These are phyloP conservation scores for Mya arenaria DNA, from an alignment of 1,140 invertebrate species.

Conservation along the genomic window DNA sequence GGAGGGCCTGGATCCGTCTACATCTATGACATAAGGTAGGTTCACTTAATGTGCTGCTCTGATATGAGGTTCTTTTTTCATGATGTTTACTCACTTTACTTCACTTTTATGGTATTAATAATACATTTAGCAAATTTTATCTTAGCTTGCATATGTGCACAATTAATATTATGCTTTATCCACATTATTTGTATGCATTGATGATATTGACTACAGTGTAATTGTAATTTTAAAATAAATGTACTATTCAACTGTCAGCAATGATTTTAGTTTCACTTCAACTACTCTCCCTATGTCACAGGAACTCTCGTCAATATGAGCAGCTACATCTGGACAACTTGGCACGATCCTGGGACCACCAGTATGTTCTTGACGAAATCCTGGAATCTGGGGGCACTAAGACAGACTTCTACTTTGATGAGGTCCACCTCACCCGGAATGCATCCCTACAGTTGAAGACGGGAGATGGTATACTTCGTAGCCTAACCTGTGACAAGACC, in stretches of 20 bases:
- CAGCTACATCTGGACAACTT: conserved; percentile 65
- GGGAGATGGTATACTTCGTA: conserved; percentile 50
- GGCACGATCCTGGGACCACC: conserved; percentile 68
- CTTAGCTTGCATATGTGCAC: no score
- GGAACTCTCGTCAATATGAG: conserved; percentile 56
- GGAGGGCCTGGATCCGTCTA: conserved; percentile 71
- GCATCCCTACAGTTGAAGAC: conserved; percentile 66
- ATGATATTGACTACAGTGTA: no score
- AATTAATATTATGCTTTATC: no score
- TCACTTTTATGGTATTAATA: no score
- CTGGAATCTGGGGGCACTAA: conserved; percentile 6
- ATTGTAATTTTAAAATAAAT: no score
- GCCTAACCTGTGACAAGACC: conserved; percentile 60
- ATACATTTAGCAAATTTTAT: no score
- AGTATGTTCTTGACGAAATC: conserved; percentile 62
- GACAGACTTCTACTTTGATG: conserved; percentile 68
- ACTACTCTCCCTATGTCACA: no score
- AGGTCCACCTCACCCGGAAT: conserved; percentile 67
- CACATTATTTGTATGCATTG: no score
- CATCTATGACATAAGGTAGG: conserved; percentile 62
- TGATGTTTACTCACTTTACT: neutral
- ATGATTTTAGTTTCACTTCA: no score
- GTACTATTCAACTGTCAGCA: no score
- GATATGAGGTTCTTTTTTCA: neutral
- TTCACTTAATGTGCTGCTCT: neutral